Conservation (phyloP, 2,797 vertebrate genomes). For the Mionectes olivaceus region DNA sequence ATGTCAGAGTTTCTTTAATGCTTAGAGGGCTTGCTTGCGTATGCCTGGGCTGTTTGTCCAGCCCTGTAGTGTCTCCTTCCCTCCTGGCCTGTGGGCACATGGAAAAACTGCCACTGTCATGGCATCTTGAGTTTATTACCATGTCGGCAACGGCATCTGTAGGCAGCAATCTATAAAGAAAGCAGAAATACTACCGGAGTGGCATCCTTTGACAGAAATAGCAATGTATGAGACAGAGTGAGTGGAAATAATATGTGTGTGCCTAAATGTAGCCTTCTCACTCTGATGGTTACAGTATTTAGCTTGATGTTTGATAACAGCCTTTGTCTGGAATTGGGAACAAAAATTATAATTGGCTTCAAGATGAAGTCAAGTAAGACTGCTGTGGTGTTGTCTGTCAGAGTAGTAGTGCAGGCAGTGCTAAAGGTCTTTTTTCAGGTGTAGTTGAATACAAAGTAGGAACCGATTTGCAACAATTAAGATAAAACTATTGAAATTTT, state of each 20-base stretch:
- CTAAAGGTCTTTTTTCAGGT: not conserved
- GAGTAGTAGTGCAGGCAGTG: not conserved
- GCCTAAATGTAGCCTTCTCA: not conserved
- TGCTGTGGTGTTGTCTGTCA: not conserved
- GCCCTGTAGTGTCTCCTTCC: not conserved
- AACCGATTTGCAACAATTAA: not conserved
- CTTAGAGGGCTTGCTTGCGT: not conserved
- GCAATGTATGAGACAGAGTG: not conserved
- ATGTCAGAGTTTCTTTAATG: not conserved
- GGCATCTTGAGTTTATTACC: not conserved
- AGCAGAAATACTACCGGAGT: not conserved
- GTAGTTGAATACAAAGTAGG: not conserved
- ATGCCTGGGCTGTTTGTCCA: rapidly evolving
- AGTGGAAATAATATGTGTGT: not conserved
- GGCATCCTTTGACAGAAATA: not conserved
- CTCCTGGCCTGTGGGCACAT: not conserved
- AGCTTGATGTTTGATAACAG: not conserved
- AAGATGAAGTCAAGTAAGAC: not conserved
- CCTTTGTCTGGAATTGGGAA: not conserved
- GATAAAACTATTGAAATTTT: not conserved
- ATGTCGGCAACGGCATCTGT: not conserved
- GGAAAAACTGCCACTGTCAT: rapidly evolving
- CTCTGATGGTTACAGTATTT: not conserved
- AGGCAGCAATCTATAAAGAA: not conserved
- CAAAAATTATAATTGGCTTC: not conserved